Conservation (phyloP, 2,888 invertebrate species). For the Ommatoiulus sabulosus region DNA sequence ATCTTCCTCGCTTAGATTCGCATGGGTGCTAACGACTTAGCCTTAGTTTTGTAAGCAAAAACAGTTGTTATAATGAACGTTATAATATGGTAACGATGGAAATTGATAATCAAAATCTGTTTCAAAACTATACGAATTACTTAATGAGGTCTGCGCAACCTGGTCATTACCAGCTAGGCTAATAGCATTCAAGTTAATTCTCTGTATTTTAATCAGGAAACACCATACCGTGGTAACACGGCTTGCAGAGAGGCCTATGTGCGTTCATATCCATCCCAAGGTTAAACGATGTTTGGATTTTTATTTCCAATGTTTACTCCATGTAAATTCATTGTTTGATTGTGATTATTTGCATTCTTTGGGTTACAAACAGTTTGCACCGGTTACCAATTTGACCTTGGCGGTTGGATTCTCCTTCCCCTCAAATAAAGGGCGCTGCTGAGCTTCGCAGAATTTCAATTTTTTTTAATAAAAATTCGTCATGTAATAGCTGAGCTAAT, state of each 20-base stretch:
- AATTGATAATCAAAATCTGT: not conserved
- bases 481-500: no score
- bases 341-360: constrained; percentile 43
- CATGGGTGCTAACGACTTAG: no score
- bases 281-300: constrained; percentile 32
- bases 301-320: constrained; percentile 18
- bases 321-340: constrained; percentile 45
- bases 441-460: not conserved
- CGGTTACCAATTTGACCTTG: constrained; percentile 8
- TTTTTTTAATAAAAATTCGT: not conserved
- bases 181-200: not conserved
- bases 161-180: not conserved
- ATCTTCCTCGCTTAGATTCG: not conserved
- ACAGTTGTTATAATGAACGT: not conserved
- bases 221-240: not conserved
- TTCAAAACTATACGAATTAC: not conserved
- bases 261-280: constrained; percentile 14
- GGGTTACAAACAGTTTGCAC: constrained; percentile 14
- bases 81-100: not conserved
- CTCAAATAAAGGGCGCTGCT: not conserved
- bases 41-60: no score
- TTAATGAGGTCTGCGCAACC: not conserved
- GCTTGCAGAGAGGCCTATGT: not conserved
- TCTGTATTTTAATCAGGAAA: not conserved
- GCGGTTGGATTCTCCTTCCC: not conserved